Base-by-base conservation (phyloP, 2,113 vertebrate genomes). In the Charadrius vociferus region DNA sequence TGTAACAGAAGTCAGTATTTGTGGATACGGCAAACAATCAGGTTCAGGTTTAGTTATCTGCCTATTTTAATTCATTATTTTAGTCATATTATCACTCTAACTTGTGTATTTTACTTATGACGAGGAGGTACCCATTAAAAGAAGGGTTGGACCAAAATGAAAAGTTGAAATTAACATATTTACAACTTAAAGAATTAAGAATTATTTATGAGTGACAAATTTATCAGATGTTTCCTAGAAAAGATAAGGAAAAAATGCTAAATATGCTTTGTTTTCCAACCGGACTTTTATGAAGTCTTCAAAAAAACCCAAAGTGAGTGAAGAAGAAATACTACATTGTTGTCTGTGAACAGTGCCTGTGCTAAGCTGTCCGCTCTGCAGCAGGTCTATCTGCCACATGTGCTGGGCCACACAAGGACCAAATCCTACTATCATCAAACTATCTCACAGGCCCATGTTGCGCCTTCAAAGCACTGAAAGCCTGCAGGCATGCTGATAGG, bases 351-450 rank as follows among this genome's bases (percentile, higher is more conserved):
- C 11, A 81, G 55, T 15, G 20, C 14, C 59, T 14, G 21, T 15
- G 41, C 27, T 56, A 6, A 10, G n/a, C 89, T 71, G 66, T 19
- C 56, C 41, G 9, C 23, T 41, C 47, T 68, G 67, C n/a, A 75
- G n/a, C 26, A n/a, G 1, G 6, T 21, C 10, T 7, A 10, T 17
- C 55, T 56, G 63, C 19, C 37, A 32, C 29, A 18, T 0, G 1
- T 59, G 30, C 62, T 63, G 55, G 43, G 68, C 32, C 80, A 80
- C 29, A 36, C 12, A 13, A 4, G 4, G 43, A 75, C 24, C 16
- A 79, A 74, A 56, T 6, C 14, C 52, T 53, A 10, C 30, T 36
- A 3, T 34, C 41, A 59, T 3, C 15, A 24, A 85, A 61, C 23
- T 36, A 30, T 22, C 41, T 37, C 41, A 19, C 20, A 52, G 29